These are phyloP conservation scores for Teleogryllus occipitalis DNA, from an alignment of 1,140 invertebrate genomes.

Conservation along the genomic window DNA sequence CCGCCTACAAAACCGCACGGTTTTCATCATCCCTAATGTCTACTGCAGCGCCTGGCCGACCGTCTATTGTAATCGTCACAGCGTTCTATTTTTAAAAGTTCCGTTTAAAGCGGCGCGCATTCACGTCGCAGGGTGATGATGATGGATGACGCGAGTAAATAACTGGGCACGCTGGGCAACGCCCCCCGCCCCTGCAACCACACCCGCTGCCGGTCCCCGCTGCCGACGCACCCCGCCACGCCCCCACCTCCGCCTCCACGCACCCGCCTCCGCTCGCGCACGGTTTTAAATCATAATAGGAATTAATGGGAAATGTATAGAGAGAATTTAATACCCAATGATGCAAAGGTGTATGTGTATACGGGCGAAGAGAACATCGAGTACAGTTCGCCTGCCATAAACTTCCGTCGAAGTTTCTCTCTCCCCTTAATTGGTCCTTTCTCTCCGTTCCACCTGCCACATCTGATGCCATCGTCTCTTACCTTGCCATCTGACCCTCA, in stretches of 20 bases:
- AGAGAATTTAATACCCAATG: not conserved
- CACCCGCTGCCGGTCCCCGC: not conserved
- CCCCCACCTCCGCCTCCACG: too few species aligned
- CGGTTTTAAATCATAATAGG: not conserved
- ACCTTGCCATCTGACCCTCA: too few species aligned
- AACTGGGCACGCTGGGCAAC: not conserved
- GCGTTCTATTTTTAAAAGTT: constrained; percentile 1
- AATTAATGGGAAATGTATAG: not conserved
- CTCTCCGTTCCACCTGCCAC: too few species aligned
- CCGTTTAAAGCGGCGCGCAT: not conserved
- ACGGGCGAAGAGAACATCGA: too few species aligned
- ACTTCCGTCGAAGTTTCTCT: too few species aligned
- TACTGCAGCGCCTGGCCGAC: not conserved
- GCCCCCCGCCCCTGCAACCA: too few species aligned
- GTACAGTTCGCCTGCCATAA: too few species aligned
- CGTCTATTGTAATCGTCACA: not conserved
- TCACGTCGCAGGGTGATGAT: not conserved
- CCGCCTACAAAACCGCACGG: not conserved
- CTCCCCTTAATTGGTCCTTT: too few species aligned
- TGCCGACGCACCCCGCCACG: not conserved
- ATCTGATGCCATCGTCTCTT: too few species aligned
- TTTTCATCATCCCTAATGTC: constrained; percentile 4
- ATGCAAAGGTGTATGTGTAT: not conserved
- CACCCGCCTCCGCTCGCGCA: not conserved
- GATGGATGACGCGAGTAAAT: constrained; percentile 1